Evolutionary conservation across 1,140 invertebrate species (phyloP).

Genomic region (Trichoplusia ni): DNA sequence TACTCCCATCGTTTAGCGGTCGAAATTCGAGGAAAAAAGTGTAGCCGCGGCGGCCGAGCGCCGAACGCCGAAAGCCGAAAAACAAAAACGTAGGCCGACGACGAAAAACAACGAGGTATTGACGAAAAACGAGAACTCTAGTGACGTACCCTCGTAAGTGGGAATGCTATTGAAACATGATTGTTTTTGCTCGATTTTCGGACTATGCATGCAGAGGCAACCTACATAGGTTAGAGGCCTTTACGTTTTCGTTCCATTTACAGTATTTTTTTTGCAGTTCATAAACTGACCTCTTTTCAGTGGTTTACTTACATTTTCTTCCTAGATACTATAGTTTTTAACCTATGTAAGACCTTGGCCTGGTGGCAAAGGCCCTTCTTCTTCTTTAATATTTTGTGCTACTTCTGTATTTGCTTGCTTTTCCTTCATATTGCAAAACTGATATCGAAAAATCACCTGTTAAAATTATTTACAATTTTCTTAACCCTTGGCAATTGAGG

Average conservation of each 20-base stretch:
- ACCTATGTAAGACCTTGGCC: too few species aligned
- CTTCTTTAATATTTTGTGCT: too few species aligned
- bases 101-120: constrained; percentile 25
- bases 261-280: not conserved
- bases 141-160: constrained; percentile 21
- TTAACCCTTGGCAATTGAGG: too few species aligned
- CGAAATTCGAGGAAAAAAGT: constrained; percentile 61
- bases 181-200: constrained; percentile 9
- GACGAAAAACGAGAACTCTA: constrained; percentile 33
- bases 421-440: too few species aligned
- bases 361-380: too few species aligned
- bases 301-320: too few species aligned
- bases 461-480: too few species aligned
- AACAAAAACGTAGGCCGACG: constrained; percentile 11
- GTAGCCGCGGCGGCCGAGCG: constrained; percentile 38
- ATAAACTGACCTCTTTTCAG: too few species aligned
- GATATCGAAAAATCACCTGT: too few species aligned
- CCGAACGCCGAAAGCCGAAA: constrained; percentile 35
- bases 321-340: too few species aligned
- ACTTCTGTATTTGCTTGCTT: too few species aligned
- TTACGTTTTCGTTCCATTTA: constrained; percentile 3
- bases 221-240: not conserved
- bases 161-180: constrained; percentile 16
- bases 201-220: constrained; percentile 1
- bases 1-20: constrained; percentile 37